Evolutionary conservation across 2,888 invertebrate genomes (phyloP), one percentile per base, ranked within the genome.

Genomic region (Trachelus tabidus): DNA sequence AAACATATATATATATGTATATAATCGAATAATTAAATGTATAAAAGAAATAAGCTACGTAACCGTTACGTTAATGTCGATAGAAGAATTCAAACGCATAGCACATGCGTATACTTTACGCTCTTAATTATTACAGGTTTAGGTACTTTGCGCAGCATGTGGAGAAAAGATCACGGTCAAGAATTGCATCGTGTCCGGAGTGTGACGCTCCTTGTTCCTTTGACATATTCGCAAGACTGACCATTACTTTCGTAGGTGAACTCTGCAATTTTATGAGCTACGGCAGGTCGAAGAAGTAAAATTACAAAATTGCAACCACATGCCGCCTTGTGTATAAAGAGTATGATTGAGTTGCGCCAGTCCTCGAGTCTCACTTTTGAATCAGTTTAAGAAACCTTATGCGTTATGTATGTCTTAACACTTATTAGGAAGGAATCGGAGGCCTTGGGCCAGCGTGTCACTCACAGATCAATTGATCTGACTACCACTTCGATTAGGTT

Each of bases 361-460:
- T 15, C 15, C 15, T 40, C 40, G 40, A 40, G 40, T 40, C 40
- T 40, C 15, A 40, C 40, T 40, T 4, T 15, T 40, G 40, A 71
- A 31, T 84, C 75, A 79, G 75, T 81, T 82, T 78, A 83, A 77
- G 80, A 79, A 76, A 80, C 56, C 83, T 80, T 85, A 85, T 75
- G 37, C 30, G 80, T 71, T 77, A 80, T 81, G 84, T 77, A 80
- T 81, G 84, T 76, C 77, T 83, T 82, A 83, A 77, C 78, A 85
- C 78, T 83, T 83, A 79, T 83, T 85, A 85, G 80, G 83, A 85
- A 84, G 82, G 84, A 84, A 83, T 84, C 82, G 79, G 79, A 80
- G 75, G 80, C 79, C 77, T 81, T 79, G 82, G 83, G 82, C 84
- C 80, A 81, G 30, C 33, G 4, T 71, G 12, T 31, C 15, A n/a